Evolutionary conservation across 2,113 vertebrate species (phyloP).

Genomic region (Corythornis vintsioides): DNA sequence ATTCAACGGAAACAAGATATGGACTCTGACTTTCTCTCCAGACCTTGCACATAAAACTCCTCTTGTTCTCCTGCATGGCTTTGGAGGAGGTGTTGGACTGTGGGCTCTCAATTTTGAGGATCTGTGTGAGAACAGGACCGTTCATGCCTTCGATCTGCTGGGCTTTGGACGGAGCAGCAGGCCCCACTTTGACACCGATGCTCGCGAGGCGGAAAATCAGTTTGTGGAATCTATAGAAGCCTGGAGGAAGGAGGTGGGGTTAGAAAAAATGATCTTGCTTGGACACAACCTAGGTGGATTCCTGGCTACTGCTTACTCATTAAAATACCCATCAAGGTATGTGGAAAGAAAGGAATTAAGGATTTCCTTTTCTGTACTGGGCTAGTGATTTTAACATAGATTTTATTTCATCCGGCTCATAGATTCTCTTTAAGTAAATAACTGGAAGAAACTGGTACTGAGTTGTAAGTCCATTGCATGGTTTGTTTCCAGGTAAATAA

Average conservation of each 20-base stretch:
- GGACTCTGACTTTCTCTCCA: conserved; percentile 85
- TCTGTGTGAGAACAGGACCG: conserved; percentile 82
- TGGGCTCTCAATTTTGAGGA: conserved; percentile 93
- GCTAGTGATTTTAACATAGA: not conserved
- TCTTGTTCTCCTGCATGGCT: conserved; percentile 91
- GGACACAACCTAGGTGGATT: conserved; percentile 96
- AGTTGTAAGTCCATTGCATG: not conserved
- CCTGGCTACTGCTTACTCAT: conserved; percentile 88
- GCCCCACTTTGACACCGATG: conserved; percentile 83
- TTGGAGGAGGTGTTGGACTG: conserved; percentile 92
- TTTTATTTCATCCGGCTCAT: not conserved
- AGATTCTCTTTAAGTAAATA: not conserved
- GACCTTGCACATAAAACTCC: conserved; percentile 81
- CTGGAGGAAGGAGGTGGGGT: conserved; percentile 85
- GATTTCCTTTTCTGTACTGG: not conserved
- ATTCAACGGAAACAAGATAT: conserved; percentile 85
- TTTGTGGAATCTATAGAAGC: conserved; percentile 95
- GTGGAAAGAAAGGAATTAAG: conserved; percentile 21
- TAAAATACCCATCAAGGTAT: conserved; percentile 89
- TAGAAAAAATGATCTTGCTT: conserved; percentile 90
- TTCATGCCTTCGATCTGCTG: conserved; percentile 91
- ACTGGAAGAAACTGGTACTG: not conserved
- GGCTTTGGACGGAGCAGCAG: conserved; percentile 96
- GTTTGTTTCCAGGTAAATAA: not conserved
- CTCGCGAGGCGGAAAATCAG: conserved; percentile 86